Base-by-base conservation (phyloP, 2,888 invertebrate species). In the Malthinus seriepunctatus region DNA sequence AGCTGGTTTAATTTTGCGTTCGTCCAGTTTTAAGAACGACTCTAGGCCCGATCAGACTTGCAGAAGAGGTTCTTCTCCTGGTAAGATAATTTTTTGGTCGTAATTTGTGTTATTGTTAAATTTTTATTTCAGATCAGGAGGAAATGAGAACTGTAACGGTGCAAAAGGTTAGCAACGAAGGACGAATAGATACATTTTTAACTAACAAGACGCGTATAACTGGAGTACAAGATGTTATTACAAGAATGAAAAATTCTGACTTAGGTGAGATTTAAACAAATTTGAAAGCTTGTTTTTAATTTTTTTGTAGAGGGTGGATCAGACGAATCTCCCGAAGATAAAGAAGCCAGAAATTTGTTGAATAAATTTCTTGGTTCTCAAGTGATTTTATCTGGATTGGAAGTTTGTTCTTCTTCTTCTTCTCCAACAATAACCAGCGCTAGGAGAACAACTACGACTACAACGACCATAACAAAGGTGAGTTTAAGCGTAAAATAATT, bases 311-410 rank as follows among this genome's bases (percentile, higher is more conserved):
- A 87, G 72, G 79, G 83, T 61, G 84, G 85, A 69, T 85, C 83
- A 63, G 88, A 87, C 7, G 90, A 90, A 73, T 83, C 81, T 1
- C 38, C 77, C 32, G 89, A 88, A 74, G 90, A 90, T 76, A 77
- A 81, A 35, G 88, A 89, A 78, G 90, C 90, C 35, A 84, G 89
- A 54, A 87, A 88, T 61, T 81, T 91, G 68, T 83, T 91, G 50
- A 92, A 92, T 81, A 91, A 91, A 81, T 91, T 91, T 81, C 82
- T 92, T 50, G 91, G 91, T 56, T 89, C 91, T 63, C 88, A 89
- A 69, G 90, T 91, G 69, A 85, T 91, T 59, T 86, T 92, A 82
- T 86, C 88, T 51, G 91, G 90, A 67, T 88, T 91, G 82, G 90
- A 91, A 80, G 75, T 78, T 2, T 68, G 75, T 42, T 64, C 67